These are phyloP conservation scores for Myanophis thanlyinensis DNA, from an alignment of 2,113 vertebrate genomes.

Conservation along the genomic window DNA sequence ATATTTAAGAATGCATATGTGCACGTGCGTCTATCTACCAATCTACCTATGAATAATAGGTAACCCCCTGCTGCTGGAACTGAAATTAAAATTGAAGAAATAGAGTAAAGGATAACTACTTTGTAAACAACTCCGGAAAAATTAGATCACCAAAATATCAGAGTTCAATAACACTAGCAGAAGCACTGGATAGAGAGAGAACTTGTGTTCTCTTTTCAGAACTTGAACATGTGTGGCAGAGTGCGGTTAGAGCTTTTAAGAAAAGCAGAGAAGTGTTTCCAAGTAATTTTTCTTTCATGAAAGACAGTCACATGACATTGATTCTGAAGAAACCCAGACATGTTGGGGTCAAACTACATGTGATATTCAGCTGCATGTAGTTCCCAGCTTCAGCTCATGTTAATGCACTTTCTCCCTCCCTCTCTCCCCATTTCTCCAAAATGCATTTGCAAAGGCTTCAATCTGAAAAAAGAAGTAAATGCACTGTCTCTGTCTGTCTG, in stretches of 20 bases:
- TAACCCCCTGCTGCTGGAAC: constrained; percentile 56
- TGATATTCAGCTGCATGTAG: not conserved
- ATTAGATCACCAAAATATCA: constrained; percentile 71
- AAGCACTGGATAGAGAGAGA: constrained; percentile 45
- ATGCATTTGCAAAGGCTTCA: not conserved
- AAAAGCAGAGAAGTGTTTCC: constrained; percentile 60
- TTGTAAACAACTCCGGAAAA: constrained; percentile 54
- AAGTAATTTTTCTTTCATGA: constrained; percentile 50
- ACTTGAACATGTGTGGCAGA: constrained; percentile 66
- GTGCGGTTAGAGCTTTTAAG: constrained; percentile 65
- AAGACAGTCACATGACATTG: constrained; percentile 51
- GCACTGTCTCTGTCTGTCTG: not conserved
- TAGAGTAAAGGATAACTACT: constrained; percentile 62
- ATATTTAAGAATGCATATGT: not conserved
- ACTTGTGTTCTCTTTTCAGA: constrained; percentile 74
- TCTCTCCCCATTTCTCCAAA: not conserved
- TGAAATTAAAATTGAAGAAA: constrained; percentile 69
- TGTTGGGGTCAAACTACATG: not conserved
- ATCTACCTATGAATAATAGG: constrained; percentile 11
- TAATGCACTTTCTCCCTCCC: not conserved
- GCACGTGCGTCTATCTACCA: not conserved
- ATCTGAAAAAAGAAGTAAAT: not conserved
- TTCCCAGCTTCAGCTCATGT: not conserved
- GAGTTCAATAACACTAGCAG: constrained; percentile 66
- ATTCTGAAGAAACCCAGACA: constrained; percentile 63